Evolutionary conservation across 1,140 invertebrate genomes (phyloP).

Genomic region (Bombus superbus): DNA sequence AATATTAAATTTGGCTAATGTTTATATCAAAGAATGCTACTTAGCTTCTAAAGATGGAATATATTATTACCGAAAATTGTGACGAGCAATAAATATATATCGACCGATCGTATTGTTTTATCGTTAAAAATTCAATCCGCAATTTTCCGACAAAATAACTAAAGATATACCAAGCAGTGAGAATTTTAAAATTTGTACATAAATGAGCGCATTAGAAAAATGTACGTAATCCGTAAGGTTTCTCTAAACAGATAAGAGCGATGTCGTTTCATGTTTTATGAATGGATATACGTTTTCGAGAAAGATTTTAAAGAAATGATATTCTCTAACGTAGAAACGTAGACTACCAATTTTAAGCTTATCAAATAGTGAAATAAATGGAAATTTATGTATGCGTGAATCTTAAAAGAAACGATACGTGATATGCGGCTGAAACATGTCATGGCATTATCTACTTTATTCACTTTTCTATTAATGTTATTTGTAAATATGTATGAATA

Average conservation of each 20-base stretch:
- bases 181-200: neutral
- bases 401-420: neutral
- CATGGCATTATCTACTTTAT: neutral
- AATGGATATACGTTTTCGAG: too few species aligned
- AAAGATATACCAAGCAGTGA: neutral
- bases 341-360: neutral
- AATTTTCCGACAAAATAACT: neutral
- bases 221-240: too few species aligned
- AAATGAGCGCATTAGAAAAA: neutral
- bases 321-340: neutral
- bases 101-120: neutral
- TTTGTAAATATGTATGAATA: neutral
- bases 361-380: neutral
- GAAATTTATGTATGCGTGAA: neutral
- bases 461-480: neutral
- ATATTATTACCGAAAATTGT: conserved; percentile 26
- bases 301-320: too few species aligned
- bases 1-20: neutral
- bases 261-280: too few species aligned
- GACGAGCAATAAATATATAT: conserved; percentile 43
- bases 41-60: conserved; percentile 37
- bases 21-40: conserved; percentile 25
- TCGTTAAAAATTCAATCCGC: neutral
- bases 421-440: neutral
- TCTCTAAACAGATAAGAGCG: too few species aligned